A percentile compares a stretch with the other conserved stretches of the same genome.
These are phyloP conservation scores for Drosophila takahashii DNA, from an alignment of 1,140 invertebrate genomes.

Conservation along the genomic window DNA sequence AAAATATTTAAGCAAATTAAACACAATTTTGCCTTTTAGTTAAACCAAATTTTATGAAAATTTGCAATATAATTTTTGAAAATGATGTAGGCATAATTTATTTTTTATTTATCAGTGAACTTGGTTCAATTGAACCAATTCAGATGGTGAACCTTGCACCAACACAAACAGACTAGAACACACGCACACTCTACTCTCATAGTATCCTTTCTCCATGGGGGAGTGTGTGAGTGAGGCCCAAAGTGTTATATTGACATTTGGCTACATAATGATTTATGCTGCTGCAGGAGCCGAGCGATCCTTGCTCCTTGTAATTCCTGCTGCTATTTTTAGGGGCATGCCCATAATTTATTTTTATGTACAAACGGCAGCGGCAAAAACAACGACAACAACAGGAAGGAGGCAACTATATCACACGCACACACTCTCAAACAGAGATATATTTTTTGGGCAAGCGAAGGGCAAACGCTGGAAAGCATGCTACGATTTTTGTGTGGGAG, in stretches of 20 bases:
- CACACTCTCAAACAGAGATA: conserved; percentile 2
- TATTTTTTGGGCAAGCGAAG: conserved; percentile 41
- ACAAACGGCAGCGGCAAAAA: conserved; percentile 14
- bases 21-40: no score
- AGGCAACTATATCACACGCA: conserved; percentile 11
- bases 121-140: conserved; percentile 51
- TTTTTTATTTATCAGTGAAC: conserved; percentile 28
- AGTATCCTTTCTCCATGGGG: conserved; percentile 29
- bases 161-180: conserved; percentile 9
- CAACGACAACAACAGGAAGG: conserved; percentile 16
- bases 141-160: conserved; percentile 26
- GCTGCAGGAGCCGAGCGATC: conserved; percentile 45
- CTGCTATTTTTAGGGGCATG: conserved; percentile 55
- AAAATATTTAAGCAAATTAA: no score
- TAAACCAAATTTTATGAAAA: no score
- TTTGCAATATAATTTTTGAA: no score
- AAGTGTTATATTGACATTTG: conserved; percentile 82
- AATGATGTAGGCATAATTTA: not conserved
- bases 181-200: conserved; percentile 21
- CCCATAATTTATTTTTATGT: conserved; percentile 61
- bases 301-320: conserved; percentile 45
- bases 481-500: conserved; percentile 53
- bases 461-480: conserved; percentile 69
- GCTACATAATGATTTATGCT: conserved; percentile 79
- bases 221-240: conserved; percentile 28